phyloP scores from a whole-genome alignment of 2,797 vertebrate species.

The Champsocephalus gunnari region DNA sequence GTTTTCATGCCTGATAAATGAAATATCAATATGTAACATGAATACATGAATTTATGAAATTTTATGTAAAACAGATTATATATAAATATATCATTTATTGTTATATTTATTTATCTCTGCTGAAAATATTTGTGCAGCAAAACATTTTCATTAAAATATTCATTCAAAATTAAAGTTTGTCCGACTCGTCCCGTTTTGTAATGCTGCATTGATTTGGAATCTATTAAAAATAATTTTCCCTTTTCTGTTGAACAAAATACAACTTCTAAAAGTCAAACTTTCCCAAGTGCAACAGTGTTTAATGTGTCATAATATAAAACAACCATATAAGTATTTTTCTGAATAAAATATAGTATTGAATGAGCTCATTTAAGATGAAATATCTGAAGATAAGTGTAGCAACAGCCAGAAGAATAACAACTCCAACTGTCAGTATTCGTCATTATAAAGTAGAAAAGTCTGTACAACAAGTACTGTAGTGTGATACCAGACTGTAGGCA shows the following conservation, averaged over 20 bases:
- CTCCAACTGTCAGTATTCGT: neutral
- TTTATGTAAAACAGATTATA: too few species aligned
- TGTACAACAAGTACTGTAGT: neutral
- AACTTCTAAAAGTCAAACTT: neutral
- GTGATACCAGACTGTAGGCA: fast-evolving
- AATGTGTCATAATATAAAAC: neutral
- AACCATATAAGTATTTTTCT: neutral
- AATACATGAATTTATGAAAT: too few species aligned
- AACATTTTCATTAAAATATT: too few species aligned
- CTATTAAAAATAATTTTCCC: too few species aligned
- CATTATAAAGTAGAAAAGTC: neutral
- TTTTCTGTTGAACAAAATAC: neutral
- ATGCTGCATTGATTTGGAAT: too few species aligned
- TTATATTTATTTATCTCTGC: too few species aligned
- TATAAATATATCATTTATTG: too few species aligned
- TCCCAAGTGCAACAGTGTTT: neutral
- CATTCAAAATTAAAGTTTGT: too few species aligned
- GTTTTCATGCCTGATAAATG: too few species aligned
- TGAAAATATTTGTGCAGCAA: too few species aligned
- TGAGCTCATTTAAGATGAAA: neutral
- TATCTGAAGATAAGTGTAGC: neutral
- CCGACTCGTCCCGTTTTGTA: too few species aligned
- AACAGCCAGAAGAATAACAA: neutral
- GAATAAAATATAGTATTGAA: neutral
- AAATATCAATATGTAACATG: too few species aligned